Evolutionary conservation across 1,140 invertebrate genomes (phyloP), one percentile per base, ranked within the genome.

Genomic region (Latrodectus geometricus): DNA sequence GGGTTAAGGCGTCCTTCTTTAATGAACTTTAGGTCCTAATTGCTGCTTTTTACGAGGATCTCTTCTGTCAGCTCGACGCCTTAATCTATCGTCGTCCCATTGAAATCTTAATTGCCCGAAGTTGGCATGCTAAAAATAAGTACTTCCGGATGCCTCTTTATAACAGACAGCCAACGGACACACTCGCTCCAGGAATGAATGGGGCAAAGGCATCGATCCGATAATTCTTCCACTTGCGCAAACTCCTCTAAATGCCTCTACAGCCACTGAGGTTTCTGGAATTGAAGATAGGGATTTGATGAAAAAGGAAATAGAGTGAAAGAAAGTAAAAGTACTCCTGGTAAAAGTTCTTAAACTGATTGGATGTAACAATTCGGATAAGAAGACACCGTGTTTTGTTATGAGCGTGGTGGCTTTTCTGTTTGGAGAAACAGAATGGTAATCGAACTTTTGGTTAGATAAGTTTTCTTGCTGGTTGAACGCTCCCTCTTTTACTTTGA

Each of bases 71-170:
- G 4, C 61, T 20, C 35, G n/a, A 65, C 23, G 69, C 50, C 80
- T 83, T 74, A 83, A 83, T 83, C 80, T 83, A 83, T 74, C 23
- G 80, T 74, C 52, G 54, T 48, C 52, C 54, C 80, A 74, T 83
- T 83, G 49, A 83, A 83, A 83, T 83, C 80, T 83, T 83, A 83
- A 83, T 83, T 83, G 80, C 80, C n/a, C 49, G 23, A n/a, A 72
- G 49, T 54, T 72, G 68, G 35, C 48, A 56, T 54, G 49, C 79
- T 81, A 72, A 72, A 81, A 81, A 81, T 81, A 81, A 81, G 68
- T 49, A 35, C 14, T 56, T 49, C 56, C 52, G 72, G 35, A n/a
- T n/a, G 72, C 72, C 48, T 9, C 12, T 9, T 61, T 61, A 61
- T 61, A 61, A 17, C 54, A 61, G 54, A 61, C 11, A 61, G 54